Conservation (phyloP, 2,113 vertebrate genomes). For the Eonycteris spelaea region DNA sequence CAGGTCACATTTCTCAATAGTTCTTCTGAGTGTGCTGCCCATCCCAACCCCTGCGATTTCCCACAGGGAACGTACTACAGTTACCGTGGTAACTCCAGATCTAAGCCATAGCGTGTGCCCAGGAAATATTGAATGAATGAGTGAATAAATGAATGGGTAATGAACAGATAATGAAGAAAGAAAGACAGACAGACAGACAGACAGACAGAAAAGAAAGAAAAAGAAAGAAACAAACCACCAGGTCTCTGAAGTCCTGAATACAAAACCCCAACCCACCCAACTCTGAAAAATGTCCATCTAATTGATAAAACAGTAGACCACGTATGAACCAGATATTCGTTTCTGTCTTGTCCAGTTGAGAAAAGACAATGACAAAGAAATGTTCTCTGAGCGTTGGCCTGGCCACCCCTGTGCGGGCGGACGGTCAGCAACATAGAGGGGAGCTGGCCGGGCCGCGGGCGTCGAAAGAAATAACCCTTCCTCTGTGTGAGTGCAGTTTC, state of each 20-base stretch:
- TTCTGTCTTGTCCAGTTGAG: neutral
- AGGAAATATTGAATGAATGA: neutral
- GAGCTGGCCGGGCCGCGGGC: neutral
- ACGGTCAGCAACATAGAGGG: neutral
- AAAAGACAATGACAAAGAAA: neutral
- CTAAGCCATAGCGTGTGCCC: neutral
- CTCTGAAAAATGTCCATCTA: neutral
- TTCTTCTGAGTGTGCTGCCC: neutral
- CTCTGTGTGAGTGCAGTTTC: neutral
- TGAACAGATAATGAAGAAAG: too few species aligned
- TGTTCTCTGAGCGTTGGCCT: neutral
- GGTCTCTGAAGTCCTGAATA: neutral
- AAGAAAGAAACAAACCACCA: neutral
- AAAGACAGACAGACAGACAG: too few species aligned
- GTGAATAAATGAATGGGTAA: neutral
- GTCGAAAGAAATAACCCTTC: neutral
- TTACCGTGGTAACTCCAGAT: neutral
- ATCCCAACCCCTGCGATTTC: neutral
- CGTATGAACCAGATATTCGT: neutral
- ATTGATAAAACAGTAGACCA: neutral
- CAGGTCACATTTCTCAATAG: neutral
- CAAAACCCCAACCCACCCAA: neutral
- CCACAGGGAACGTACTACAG: neutral
- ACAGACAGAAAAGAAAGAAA: too few species aligned
- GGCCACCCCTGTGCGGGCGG: neutral